Percentiles rank a stretch among this genome's conserved stretches.
Evolutionary conservation across 2,113 vertebrate species (phyloP).

Genomic region (Tragelaphus strepsiceros): DNA sequence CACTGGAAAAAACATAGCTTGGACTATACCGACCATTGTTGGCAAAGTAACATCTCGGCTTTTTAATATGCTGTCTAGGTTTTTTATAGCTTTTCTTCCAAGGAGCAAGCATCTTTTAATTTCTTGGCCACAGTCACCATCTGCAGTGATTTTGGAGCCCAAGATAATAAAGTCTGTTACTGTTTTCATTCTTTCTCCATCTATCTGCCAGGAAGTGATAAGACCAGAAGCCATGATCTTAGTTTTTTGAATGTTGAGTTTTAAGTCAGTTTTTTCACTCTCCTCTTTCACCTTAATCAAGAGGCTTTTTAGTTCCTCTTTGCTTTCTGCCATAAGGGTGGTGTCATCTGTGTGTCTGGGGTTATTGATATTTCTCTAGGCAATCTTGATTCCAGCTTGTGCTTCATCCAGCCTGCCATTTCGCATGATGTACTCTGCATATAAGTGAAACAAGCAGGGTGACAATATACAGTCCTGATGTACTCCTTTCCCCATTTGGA

Average conservation of each 20-base stretch:
- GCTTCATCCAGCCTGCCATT: not conserved
- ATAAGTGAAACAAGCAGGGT: not conserved
- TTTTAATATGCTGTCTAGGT: not conserved
- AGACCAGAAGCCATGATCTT: not conserved
- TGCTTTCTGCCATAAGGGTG: not conserved
- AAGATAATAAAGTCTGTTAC: not conserved
- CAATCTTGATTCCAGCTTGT: not conserved
- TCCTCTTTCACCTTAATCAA: not conserved
- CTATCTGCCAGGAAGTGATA: not conserved
- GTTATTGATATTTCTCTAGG: not conserved
- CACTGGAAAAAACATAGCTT: not conserved
- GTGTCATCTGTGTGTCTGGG: not conserved
- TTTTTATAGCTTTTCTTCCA: not conserved
- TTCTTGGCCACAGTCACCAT: not conserved
- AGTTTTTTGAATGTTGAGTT: not conserved
- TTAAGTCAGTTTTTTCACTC: not conserved
- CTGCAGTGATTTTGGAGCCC: not conserved
- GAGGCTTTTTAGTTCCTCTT: not conserved
- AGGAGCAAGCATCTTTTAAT: not conserved
- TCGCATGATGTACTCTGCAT: fast-evolving
- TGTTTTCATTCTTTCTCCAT: not conserved
- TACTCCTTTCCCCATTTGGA: not conserved
- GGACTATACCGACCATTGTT: fast-evolving
- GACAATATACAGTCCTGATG: not conserved
- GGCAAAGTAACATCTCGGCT: not conserved